Conservation (phyloP, 2,113 vertebrate genomes). For the Sminthopsis crassicaudata region DNA sequence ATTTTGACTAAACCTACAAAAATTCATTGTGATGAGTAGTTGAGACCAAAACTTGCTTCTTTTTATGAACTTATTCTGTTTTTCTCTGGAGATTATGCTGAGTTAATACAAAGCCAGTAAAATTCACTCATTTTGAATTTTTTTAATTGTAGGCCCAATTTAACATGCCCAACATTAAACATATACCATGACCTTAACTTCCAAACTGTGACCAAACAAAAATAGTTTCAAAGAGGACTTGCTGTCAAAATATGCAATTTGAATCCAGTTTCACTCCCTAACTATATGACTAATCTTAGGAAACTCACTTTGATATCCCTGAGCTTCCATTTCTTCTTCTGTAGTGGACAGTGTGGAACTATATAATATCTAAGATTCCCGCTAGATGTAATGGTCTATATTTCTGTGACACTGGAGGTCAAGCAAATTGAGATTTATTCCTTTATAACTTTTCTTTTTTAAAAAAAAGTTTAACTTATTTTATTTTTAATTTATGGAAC, state of each 20-base stretch:
- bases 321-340: conserved; percentile 8
- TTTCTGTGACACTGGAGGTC: not conserved
- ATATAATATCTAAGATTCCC: not conserved
- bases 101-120: conserved; percentile 26
- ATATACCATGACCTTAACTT: not conserved
- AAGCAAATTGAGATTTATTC: not conserved
- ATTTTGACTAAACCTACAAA: not conserved
- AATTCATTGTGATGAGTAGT: conserved; percentile 14
- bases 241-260: not conserved
- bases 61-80: not conserved
- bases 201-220: not conserved
- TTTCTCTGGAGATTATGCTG: conserved; percentile 5
- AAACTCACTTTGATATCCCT: not conserved
- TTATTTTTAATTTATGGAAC: not conserved
- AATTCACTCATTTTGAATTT: conserved; percentile 39
- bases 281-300: not conserved
- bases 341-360: not conserved
- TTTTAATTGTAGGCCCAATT: not conserved
- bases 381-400: not conserved
- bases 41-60: conserved; percentile 22
- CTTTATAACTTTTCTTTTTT: not conserved
- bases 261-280: not conserved
- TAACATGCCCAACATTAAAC: not conserved
- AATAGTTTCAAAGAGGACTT: not conserved
- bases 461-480: not conserved